These are phyloP conservation scores for Papilio polyxenes DNA, from an alignment of 1,140 invertebrate species.

Conservation along the genomic window DNA sequence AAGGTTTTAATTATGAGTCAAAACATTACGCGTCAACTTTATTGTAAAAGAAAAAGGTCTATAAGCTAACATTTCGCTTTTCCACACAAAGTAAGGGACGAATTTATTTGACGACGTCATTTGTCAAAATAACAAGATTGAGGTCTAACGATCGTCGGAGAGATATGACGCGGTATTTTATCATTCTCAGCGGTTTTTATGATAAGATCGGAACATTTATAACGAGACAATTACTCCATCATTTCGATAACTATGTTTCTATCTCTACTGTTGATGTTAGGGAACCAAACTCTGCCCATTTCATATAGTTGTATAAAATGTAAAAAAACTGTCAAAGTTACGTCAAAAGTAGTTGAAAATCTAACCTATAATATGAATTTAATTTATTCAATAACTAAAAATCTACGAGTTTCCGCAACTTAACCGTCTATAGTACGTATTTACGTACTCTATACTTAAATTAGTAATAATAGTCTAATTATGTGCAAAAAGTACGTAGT, in stretches of 20 bases:
- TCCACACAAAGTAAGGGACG: background rate
- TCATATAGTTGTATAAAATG: too few species aligned
- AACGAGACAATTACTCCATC: slow-evolving; percentile 3
- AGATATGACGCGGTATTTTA: slow-evolving; percentile 14
- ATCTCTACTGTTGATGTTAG: background rate
- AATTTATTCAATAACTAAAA: too few species aligned
- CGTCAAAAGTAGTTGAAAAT: too few species aligned
- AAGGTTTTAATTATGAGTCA: background rate
- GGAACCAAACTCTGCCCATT: too few species aligned
- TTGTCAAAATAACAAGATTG: slow-evolving; percentile 26
- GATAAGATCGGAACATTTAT: background rate
- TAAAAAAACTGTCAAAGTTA: too few species aligned
- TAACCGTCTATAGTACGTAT: too few species aligned
- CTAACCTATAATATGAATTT: too few species aligned
- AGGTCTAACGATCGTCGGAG: slow-evolving; percentile 16
- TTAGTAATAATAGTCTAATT: background rate
- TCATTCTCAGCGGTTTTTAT: slow-evolving; percentile 21
- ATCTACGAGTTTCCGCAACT: too few species aligned
- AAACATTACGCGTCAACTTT: background rate
- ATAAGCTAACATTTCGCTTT: slow-evolving; percentile 4
- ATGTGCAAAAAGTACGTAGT: background rate
- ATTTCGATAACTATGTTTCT: background rate
- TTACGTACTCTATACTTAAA: too few species aligned
- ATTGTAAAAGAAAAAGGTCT: background rate
- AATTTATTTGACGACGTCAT: slow-evolving; percentile 16